These are phyloP conservation scores for Triplophysa rosa DNA, from an alignment of 2,113 vertebrate species.

Conservation along the genomic window DNA sequence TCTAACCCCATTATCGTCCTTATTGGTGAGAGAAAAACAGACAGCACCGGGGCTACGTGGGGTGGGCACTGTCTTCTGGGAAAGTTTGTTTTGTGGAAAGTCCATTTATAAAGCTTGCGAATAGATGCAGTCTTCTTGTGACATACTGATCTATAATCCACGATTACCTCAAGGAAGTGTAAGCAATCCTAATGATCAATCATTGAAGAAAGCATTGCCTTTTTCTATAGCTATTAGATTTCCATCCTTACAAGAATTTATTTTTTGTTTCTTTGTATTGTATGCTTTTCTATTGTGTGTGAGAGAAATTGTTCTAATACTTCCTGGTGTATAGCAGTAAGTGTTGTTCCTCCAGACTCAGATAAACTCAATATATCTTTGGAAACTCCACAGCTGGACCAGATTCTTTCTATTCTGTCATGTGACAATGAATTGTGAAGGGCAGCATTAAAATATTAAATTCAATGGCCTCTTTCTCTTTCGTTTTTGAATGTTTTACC, in stretches of 20 bases:
- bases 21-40: background rate
- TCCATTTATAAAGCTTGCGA: background rate
- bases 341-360: too few species aligned
- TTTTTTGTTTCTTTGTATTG: background rate
- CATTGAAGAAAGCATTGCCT: background rate
- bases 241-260: background rate
- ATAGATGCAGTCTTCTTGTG: background rate
- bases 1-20: background rate
- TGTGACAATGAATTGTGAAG: background rate
- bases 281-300: too few species aligned
- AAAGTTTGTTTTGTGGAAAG: background rate
- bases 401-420: background rate
- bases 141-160: background rate
- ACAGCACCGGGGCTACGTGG: background rate
- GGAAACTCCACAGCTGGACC: background rate
- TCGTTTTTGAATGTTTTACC: background rate
- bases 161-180: background rate
- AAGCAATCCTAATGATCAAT: background rate
- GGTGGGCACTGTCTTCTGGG: background rate
- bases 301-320: too few species aligned
- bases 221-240: too few species aligned
- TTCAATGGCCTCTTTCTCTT: background rate
- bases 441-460: background rate
- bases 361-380: background rate
- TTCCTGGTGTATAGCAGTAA: too few species aligned